A percentile compares a stretch with the other conserved stretches of the same genome.
Evolutionary conservation across 2,113 vertebrate genomes (phyloP).

Genomic region (Mystacornis crossleyi): DNA sequence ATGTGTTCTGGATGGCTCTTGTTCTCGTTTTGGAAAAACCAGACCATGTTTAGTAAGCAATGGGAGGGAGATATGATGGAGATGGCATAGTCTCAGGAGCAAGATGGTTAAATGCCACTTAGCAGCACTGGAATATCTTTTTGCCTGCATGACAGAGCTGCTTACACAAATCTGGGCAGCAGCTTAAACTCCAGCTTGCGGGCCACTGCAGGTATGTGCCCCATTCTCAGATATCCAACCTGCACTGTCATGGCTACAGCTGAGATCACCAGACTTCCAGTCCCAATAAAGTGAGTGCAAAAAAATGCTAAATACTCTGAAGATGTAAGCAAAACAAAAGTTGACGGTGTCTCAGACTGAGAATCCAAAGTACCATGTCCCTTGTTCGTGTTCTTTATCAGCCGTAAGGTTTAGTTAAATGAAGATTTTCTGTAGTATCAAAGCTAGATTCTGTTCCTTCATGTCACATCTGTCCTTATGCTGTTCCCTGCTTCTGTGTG

Average conservation of each 20-base stretch:
- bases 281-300: not conserved
- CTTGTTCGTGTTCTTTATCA: not conserved
- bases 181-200: not conserved
- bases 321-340: not conserved
- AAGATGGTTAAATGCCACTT: not conserved
- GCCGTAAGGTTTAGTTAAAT: not conserved
- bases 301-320: not conserved
- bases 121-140: not conserved
- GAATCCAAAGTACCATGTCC: not conserved
- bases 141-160: not conserved
- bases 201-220: not conserved
- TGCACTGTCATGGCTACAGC: not conserved
- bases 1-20: not conserved
- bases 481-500: not conserved
- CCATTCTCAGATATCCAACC: not conserved
- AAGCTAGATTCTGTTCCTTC: not conserved
- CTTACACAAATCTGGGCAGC: not conserved
- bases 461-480: fast-evolving
- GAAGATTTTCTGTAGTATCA: not conserved
- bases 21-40: not conserved
- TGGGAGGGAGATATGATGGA: not conserved
- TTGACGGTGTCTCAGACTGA: not conserved
- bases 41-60: fast-evolving
- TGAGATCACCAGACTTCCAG: not conserved
- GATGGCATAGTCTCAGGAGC: not conserved